Evolutionary conservation across 1,140 invertebrate genomes (phyloP).

Genomic region (Microplitis mediator): DNA sequence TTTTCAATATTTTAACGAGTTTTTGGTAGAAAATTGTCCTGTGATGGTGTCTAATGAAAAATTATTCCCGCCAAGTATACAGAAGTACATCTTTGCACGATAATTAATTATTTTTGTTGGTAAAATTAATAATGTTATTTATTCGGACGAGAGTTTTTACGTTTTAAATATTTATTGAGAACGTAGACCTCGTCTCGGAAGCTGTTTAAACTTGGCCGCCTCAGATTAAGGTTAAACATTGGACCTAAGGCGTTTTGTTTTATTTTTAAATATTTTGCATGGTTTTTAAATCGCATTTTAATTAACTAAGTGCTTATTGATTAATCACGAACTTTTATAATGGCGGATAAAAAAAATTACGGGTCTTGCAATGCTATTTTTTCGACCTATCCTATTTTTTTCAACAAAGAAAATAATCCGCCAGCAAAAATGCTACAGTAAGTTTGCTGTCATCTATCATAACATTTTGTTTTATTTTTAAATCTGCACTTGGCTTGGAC

Average conservation of each 20-base stretch:
- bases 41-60: neutral
- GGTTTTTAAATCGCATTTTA: conserved; percentile 17
- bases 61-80: neutral
- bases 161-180: neutral
- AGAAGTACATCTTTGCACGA: no score
- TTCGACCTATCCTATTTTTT: conserved; percentile 44
- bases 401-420: conserved; percentile 43
- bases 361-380: conserved; percentile 52
- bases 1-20: conserved; percentile 11
- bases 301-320: neutral
- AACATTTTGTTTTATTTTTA: neutral
- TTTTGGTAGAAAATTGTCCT: neutral
- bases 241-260: neutral
- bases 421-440: conserved; percentile 34
- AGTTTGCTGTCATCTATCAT: conserved; percentile 27
- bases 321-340: conserved; percentile 5
- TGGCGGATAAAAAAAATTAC: conserved; percentile 12
- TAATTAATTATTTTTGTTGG: neutral
- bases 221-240: neutral
- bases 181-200: neutral
- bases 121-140: neutral
- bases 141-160: neutral
- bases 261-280: conserved; percentile 18
- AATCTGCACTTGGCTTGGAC: neutral
- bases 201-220: neutral